Conservation (phyloP, 2,888 invertebrate genomes). For the Dorcus hopei region DNA sequence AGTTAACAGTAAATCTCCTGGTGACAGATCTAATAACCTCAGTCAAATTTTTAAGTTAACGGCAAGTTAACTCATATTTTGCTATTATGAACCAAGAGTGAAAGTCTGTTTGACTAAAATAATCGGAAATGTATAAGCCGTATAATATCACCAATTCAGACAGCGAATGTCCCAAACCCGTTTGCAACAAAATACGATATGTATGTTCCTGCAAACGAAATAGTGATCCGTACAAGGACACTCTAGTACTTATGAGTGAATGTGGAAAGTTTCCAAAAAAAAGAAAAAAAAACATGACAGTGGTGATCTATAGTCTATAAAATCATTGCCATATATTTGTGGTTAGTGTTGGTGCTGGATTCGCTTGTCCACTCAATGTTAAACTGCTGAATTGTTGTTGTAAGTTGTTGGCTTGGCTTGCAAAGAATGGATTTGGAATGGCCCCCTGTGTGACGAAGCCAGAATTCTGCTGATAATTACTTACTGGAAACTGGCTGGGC, state of each 20-base stretch:
- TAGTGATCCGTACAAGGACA: background rate
- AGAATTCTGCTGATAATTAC: conserved; percentile 13
- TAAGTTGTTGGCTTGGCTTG: conserved; percentile 35
- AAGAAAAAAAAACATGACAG: background rate
- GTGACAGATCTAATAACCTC: no score
- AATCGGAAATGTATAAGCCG: background rate
- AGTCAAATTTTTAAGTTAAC: no score
- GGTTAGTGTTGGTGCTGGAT: conserved; percentile 31
- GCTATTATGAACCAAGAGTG: no score
- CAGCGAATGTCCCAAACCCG: background rate
- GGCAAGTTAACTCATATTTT: no score
- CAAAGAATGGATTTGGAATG: conserved; percentile 41
- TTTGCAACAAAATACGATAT: background rate
- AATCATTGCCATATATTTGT: conserved; percentile 48
- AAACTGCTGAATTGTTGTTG: conserved; percentile 55
- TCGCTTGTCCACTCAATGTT: conserved; percentile 41
- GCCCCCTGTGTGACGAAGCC: conserved; percentile 19
- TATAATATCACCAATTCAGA: background rate
- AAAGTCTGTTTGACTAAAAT: background rate
- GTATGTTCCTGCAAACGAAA: no score
- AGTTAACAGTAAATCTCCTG: no score
- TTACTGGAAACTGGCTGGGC: conserved; percentile 2
- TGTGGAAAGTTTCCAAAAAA: no score
- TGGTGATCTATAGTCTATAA: conserved; percentile 11
- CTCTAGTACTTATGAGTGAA: background rate